These are phyloP conservation scores for Hystrix cristata DNA, from an alignment of 2,113 vertebrate genomes.

Conservation along the genomic window DNA sequence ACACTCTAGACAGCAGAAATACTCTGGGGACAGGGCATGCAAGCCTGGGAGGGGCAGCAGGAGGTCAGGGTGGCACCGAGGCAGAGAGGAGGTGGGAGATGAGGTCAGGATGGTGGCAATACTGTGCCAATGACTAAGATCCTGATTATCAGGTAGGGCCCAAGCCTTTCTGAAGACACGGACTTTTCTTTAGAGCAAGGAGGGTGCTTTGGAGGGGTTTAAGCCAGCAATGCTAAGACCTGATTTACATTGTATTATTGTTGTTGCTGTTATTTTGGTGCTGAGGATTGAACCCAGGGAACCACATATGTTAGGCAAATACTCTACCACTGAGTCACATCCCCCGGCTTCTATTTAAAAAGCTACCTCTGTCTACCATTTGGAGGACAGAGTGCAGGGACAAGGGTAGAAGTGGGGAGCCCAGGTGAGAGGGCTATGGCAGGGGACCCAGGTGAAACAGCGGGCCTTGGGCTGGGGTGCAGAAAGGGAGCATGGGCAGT, in stretches of 20 bases:
- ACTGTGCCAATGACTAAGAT: background rate
- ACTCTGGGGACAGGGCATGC: background rate
- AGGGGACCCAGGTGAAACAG: fast-evolving
- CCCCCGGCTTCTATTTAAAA: background rate
- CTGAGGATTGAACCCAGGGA: background rate
- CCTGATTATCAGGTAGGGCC: background rate
- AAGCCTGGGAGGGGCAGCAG: background rate
- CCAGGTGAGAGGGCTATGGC: background rate
- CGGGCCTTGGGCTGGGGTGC: background rate
- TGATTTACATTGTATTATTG: background rate
- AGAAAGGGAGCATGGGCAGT: background rate
- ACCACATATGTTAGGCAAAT: background rate
- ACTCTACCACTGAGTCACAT: background rate
- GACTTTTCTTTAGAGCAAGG: background rate
- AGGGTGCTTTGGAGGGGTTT: background rate
- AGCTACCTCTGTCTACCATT: background rate
- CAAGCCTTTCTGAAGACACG: background rate
- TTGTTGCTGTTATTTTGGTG: background rate
- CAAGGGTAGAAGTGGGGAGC: background rate
- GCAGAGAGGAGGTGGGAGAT: background rate
- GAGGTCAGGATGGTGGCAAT: background rate
- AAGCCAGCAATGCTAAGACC: background rate
- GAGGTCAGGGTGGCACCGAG: background rate
- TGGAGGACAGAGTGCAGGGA: background rate
- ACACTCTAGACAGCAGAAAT: background rate